A percentile compares a stretch with the other conserved stretches of the same genome.
Evolutionary conservation across 2,113 vertebrate species (phyloP).

Genomic region (Nesogale talazaci): DNA sequence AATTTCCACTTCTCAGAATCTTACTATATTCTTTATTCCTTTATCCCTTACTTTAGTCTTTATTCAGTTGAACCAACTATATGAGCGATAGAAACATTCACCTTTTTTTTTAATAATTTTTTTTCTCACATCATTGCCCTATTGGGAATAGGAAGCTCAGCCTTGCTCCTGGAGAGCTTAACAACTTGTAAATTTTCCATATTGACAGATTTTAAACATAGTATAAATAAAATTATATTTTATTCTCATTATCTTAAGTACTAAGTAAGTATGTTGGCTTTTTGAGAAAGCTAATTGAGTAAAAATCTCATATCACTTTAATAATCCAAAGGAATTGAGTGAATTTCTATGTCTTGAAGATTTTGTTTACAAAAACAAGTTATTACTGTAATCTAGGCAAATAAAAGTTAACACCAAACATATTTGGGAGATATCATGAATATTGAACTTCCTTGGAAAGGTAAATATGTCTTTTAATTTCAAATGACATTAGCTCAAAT

Average conservation of each 20-base stretch:
- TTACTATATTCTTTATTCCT: not conserved
- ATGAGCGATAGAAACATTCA: not conserved
- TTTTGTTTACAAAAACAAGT: not conserved
- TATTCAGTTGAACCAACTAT: not conserved
- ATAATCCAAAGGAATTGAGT: not conserved
- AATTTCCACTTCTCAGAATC: conserved; percentile 3
- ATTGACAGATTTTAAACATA: not conserved
- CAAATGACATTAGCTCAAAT: not conserved
- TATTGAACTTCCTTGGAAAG: not conserved
- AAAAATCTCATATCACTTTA: conserved; percentile 15
- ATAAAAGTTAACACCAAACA: not conserved
- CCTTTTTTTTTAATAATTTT: too few relatives aligned
- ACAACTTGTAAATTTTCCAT: not conserved
- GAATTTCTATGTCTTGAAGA: not conserved
- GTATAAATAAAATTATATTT: not conserved
- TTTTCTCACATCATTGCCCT: too few relatives aligned
- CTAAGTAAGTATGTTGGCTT: not conserved
- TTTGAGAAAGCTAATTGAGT: not conserved
- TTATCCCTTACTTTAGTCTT: not conserved
- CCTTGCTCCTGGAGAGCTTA: too few relatives aligned
- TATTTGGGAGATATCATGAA: not conserved
- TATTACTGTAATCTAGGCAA: not conserved
- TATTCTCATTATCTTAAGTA: not conserved
- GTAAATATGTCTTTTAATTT: not conserved
- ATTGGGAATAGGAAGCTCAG: too few relatives aligned